Evolutionary conservation across 2,888 invertebrate species (phyloP), one percentile per base, ranked within the genome.

Genomic region (Aspidiotus destructor): DNA sequence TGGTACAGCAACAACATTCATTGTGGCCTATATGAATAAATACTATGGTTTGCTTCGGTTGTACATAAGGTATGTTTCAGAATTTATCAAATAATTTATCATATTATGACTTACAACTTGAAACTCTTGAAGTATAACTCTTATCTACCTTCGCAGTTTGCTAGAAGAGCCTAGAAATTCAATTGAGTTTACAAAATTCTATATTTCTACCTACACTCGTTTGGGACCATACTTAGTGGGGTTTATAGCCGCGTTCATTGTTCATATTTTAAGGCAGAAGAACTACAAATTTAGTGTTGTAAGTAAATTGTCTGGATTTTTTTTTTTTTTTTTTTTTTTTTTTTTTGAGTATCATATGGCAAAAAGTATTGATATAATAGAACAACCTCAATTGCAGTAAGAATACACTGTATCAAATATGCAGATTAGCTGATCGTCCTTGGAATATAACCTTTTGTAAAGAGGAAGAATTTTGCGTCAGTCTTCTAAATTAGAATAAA

Each of bases 181-280:
- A 40, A n/a, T 48, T 7, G 62, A 69, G 40, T 69, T 69, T 28
- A 69, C 52, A 13, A 62, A 62, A 16, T 69, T 69, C 16, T 69
- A 69, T 28, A 40, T 69, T 13, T 62, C 69, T 11, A 62, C 69
- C 2, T 69, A 62, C 41, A 69, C 69, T 10, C 62, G 69, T 55
- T 62, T 44, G 2, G 69, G 69, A 10, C 69, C 69, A 13, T 69
- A 69, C 16, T 40, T 69, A 16, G 8, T 57, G 7, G 69, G 69
- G 3, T 55, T 69, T 11, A 9, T 62, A 10, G 40, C 62, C 15
- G 69, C 6, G 5, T 17, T 54, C n/a, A 28, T 28, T 1, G 54
- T 48, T 9, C 40, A 48, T 52, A 15, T 57, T 5, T 13, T 69
- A 8, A 44, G 42, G 15, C 62, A 62, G 8, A 54, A 15, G n/a